A percentile compares a stretch with the other conserved stretches of the same genome.
These are phyloP conservation scores for Silurus aristotelis DNA, from an alignment of 2,797 vertebrate species.

Conservation along the genomic window DNA sequence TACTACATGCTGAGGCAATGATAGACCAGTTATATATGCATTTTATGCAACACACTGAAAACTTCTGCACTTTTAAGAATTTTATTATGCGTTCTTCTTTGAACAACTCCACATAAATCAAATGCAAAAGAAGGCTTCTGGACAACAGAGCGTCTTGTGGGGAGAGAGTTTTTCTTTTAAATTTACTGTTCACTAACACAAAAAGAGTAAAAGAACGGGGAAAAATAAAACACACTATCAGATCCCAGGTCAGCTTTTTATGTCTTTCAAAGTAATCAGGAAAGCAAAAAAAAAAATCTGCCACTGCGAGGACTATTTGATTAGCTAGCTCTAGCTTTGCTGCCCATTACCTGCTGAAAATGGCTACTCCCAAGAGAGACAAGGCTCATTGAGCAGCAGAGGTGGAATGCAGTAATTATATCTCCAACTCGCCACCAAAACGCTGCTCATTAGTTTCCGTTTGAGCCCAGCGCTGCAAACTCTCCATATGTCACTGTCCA, in stretches of 20 bases:
- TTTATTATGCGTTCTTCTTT: constrained; percentile 67
- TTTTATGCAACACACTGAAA: constrained; percentile 54
- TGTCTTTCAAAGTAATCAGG: constrained; percentile 72
- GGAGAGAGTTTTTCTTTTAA: constrained; percentile 64
- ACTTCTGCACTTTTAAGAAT: constrained; percentile 61
- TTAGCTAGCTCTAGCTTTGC: constrained; percentile 64
- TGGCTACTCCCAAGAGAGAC: constrained; percentile 69
- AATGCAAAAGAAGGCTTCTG: constrained; percentile 42
- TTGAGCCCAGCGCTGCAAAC: constrained; percentile 58
- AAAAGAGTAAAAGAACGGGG: constrained; percentile 4
- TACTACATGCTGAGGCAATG: constrained; percentile 54
- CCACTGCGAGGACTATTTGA: constrained; percentile 73
- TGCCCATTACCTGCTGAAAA: constrained; percentile 77
- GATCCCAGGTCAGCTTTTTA: constrained; percentile 68
- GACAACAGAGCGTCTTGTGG: constrained; percentile 46
- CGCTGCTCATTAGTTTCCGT: constrained; percentile 74
- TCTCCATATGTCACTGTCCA: constrained; percentile 64
- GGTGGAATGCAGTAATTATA: constrained; percentile 79
- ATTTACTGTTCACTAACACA: constrained; percentile 58
- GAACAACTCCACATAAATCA: constrained; percentile 72
- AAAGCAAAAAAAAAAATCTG: constrained; percentile 65
- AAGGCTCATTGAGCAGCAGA: constrained; percentile 78
- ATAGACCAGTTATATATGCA: constrained; percentile 55
- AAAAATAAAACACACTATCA: constrained; percentile 24
- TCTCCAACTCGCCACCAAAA: constrained; percentile 74